Evolutionary conservation across 2,113 vertebrate species (phyloP).

Genomic region (Prionailurus bengalensis): DNA sequence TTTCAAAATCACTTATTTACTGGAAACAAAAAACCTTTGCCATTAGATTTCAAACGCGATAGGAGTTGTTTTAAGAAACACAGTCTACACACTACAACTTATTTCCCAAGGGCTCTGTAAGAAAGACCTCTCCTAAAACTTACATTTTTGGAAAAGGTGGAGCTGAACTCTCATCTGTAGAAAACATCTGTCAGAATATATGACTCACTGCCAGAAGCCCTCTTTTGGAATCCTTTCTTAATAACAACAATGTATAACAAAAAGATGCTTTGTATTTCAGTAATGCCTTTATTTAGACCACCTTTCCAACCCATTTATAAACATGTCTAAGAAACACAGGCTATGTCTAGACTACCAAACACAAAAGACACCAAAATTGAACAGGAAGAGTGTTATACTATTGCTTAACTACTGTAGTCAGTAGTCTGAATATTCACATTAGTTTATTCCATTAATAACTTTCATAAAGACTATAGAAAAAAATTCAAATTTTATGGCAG

Average conservation of each 20-base stretch:
- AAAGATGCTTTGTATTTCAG: slow-evolving; percentile 79
- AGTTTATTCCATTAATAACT: slow-evolving; percentile 23
- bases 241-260: slow-evolving; percentile 72
- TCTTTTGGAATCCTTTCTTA: slow-evolving; percentile 75
- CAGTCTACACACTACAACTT: slow-evolving; percentile 14
- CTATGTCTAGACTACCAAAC: slow-evolving; percentile 78
- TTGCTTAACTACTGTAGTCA: background rate
- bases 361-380: slow-evolving; percentile 11
- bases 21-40: slow-evolving; percentile 67
- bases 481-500: background rate
- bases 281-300: slow-evolving; percentile 76
- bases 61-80: slow-evolving; percentile 75
- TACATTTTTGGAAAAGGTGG: slow-evolving; percentile 79
- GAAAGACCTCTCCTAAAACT: slow-evolving; percentile 72
- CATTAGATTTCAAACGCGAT: slow-evolving; percentile 69
- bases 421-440: background rate
- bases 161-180: slow-evolving; percentile 75
- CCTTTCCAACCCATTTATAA: slow-evolving; percentile 77
- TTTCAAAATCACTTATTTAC: slow-evolving; percentile 68
- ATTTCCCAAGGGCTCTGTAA: slow-evolving; percentile 73
- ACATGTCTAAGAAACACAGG: slow-evolving; percentile 77
- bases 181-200: slow-evolving; percentile 83
- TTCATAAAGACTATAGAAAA: background rate
- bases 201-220: slow-evolving; percentile 79
- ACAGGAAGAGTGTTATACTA: background rate